Percentiles rank a stretch among this genome's conserved stretches.
Evolutionary conservation across 2,797 vertebrate genomes (phyloP).

Genomic region (Esox masquinongy): DNA sequence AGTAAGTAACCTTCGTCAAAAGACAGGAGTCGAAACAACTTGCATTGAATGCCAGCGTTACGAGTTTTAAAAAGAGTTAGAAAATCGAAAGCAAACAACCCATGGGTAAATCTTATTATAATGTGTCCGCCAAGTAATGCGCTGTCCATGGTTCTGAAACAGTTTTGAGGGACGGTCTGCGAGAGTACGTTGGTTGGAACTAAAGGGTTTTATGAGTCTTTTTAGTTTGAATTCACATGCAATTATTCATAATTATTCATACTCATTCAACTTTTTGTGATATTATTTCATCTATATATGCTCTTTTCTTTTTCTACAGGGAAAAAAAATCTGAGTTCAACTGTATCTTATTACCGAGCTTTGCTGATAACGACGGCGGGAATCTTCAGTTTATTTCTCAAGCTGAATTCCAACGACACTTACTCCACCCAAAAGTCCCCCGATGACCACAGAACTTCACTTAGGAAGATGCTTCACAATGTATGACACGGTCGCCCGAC

Average conservation of each 20-base stretch:
- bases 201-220: neutral
- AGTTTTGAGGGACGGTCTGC: neutral
- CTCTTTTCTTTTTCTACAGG: conserved; percentile 10
- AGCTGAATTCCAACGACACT: conserved; percentile 15
- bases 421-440: conserved; percentile 1
- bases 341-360: neutral
- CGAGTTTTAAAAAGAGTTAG: neutral
- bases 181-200: neutral
- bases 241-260: neutral
- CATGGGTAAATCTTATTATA: neutral
- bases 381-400: neutral
- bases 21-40: neutral
- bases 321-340: neutral
- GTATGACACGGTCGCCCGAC: conserved; percentile 23
- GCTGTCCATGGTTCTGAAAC: conserved; percentile 70
- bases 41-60: neutral
- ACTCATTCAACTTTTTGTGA: no score
- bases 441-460: conserved; percentile 16
- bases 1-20: neutral
- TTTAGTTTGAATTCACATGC: neutral
- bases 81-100: neutral
- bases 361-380: conserved; percentile 6
- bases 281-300: conserved; percentile 2
- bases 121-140: neutral
- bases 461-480: conserved; percentile 4